Conservation (phyloP, 2,888 invertebrate genomes). For the Lithosia quadra region DNA sequence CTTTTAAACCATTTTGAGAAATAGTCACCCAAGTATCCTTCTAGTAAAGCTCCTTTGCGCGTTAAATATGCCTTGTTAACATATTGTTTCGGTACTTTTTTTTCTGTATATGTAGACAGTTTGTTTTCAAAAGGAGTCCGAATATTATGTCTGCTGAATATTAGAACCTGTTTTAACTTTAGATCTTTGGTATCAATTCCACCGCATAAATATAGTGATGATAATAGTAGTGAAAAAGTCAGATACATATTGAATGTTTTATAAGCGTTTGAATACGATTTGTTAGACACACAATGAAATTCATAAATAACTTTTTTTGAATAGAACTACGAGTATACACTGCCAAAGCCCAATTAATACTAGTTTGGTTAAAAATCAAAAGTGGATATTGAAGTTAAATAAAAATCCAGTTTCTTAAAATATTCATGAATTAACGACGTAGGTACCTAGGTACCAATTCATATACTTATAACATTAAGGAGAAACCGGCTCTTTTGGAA, state of each 20-base stretch:
- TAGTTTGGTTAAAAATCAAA: neutral
- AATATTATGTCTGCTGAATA: conserved; percentile 42
- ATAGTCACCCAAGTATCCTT: conserved; percentile 43
- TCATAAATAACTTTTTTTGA: neutral
- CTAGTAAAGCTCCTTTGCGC: conserved; percentile 28
- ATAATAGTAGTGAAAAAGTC: conserved; percentile 11
- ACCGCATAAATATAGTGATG: conserved; percentile 21
- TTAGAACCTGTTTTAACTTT: conserved; percentile 42
- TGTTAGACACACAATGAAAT: too few species aligned
- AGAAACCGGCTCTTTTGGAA: neutral
- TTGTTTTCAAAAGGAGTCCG: conserved; percentile 20
- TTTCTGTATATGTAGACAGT: conserved; percentile 24
- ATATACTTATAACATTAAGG: neutral
- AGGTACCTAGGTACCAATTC: neutral
- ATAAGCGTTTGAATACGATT: neutral
- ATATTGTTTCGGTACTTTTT: conserved; percentile 23
- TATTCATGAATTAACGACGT: too few species aligned
- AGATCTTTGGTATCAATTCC: conserved; percentile 7
- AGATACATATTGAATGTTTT: neutral
- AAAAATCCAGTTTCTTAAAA: neutral
- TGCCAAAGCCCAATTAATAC: neutral
- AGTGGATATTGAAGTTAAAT: too few species aligned
- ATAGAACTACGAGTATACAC: neutral
- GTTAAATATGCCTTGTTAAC: conserved; percentile 29
- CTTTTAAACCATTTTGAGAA: conserved; percentile 40